phyloP scores from a whole-genome alignment of 2,113 vertebrate genomes.

The Planiliza haematocheilus region DNA sequence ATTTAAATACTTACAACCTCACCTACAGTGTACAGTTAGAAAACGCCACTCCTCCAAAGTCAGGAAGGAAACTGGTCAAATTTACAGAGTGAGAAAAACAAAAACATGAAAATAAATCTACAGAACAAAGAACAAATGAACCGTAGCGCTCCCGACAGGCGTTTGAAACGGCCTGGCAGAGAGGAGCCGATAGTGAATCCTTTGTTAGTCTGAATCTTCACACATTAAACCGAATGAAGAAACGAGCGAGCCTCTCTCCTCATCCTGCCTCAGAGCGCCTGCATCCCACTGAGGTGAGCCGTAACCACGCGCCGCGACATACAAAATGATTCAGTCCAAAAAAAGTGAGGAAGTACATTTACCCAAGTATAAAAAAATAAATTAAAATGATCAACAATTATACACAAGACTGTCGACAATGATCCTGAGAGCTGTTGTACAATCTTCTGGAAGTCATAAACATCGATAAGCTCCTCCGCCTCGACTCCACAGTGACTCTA shows the following conservation, averaged over 20 bases:
- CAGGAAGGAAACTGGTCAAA: conserved; percentile 69
- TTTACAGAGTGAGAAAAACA: conserved; percentile 61
- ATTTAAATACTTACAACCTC: conserved; percentile 83
- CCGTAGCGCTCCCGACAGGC: conserved; percentile 5
- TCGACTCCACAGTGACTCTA: neutral
- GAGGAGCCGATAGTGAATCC: conserved; percentile 7
- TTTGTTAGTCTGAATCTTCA: conserved; percentile 41
- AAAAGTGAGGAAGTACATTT: conserved; percentile 68
- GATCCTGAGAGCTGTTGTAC: conserved; percentile 57
- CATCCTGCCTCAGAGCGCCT: conserved; percentile 32
- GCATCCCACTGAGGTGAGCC: conserved; percentile 33
- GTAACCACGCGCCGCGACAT: conserved; percentile 34
- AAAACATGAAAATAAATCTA: conserved; percentile 46
- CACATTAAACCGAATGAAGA: conserved; percentile 59
- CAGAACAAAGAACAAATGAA: conserved; percentile 44
- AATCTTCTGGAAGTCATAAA: conserved; percentile 37
- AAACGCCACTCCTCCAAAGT: conserved; percentile 75
- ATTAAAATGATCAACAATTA: conserved; percentile 81
- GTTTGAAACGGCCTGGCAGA: neutral
- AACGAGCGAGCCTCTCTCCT: conserved; percentile 25
- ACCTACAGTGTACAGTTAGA: conserved; percentile 83
- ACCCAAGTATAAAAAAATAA: conserved; percentile 85
- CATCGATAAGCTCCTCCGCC: neutral
- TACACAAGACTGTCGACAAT: conserved; percentile 56
- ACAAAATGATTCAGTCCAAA: conserved; percentile 71